phyloP scores from a whole-genome alignment of 2,113 vertebrate genomes.

The Platichthys flesus region DNA sequence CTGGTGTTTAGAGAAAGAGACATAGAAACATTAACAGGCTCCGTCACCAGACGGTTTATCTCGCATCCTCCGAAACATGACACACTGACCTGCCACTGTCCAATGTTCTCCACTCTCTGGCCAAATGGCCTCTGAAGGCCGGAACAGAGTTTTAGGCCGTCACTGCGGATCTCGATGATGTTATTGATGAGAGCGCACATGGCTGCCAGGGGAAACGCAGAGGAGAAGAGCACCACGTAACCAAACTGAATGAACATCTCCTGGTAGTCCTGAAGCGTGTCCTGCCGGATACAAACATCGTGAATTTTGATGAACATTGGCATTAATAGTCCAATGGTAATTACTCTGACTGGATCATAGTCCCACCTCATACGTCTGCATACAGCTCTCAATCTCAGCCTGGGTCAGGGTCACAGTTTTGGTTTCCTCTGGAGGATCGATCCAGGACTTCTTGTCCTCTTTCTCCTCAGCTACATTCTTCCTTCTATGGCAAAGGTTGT shows the following conservation, averaged over 20 bases:
- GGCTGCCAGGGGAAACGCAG: constrained; percentile 93
- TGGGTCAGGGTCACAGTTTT: constrained; percentile 87
- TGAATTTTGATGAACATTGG: neutral
- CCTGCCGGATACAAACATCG: constrained; percentile 78
- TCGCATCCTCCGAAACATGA: constrained; percentile 11
- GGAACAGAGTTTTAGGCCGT: constrained; percentile 94
- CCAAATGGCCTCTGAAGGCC: constrained; percentile 94
- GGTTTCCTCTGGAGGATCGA: constrained; percentile 90
- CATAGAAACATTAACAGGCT: neutral
- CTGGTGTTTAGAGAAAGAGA: constrained; percentile 73
- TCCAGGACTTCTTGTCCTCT: constrained; percentile 89
- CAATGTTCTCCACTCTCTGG: constrained; percentile 91
- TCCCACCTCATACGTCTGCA: constrained; percentile 94
- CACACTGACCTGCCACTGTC: constrained; percentile 92
- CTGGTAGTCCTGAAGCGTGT: constrained; percentile 96
- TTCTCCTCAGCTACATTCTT: constrained; percentile 63
- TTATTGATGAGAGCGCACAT: constrained; percentile 97
- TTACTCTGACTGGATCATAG: neutral
- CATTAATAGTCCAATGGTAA: neutral
- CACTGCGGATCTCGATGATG: constrained; percentile 94
- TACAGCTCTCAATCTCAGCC: constrained; percentile 96
- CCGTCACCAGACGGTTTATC: neutral
- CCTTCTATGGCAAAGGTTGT: constrained; percentile 67
- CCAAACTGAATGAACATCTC: constrained; percentile 99
- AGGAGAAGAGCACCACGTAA: constrained; percentile 97